A percentile compares a stretch with the other conserved stretches of the same genome.
Conservation (phyloP, 2,888 invertebrate genomes). For the Drosophila hamatofila region DNA sequence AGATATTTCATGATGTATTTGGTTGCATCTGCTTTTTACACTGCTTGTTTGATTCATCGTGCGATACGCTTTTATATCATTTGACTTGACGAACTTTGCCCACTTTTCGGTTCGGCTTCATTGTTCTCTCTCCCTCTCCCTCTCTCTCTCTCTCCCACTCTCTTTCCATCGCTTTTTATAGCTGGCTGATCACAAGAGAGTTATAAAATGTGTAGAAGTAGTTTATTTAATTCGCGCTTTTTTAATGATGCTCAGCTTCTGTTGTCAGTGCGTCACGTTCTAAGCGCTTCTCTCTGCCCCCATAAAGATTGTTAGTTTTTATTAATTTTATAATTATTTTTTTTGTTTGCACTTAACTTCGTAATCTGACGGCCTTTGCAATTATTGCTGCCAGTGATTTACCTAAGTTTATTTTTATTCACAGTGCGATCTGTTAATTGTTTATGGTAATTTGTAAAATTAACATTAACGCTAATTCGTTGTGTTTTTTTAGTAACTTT, state of each 20-base stretch:
- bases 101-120: constrained; percentile 26
- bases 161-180: constrained; percentile 16
- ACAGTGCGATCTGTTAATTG: constrained; percentile 46
- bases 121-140: constrained; percentile 4
- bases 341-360: constrained; percentile 7
- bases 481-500: constrained; percentile 7
- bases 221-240: constrained; percentile 26
- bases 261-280: constrained; percentile 14
- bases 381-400: constrained; percentile 42
- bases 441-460: constrained; percentile 55
- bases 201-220: constrained; percentile 23
- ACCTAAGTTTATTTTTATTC: constrained; percentile 30
- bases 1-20: constrained; percentile 72
- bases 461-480: constrained; percentile 47
- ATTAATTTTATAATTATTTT: constrained; percentile 3
- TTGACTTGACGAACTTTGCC: constrained; percentile 49
- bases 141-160: not conserved
- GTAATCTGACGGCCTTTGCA: constrained; percentile 33
- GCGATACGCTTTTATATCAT: constrained; percentile 67
- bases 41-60: constrained; percentile 50
- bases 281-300: not conserved
- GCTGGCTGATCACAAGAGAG: constrained; percentile 39
- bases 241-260: constrained; percentile 26
- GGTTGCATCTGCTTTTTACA: constrained; percentile 35
- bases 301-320: constrained; percentile 14